Evolutionary conservation across 2,888 invertebrate species (phyloP), one percentile per base, ranked within the genome.

Genomic region (Autographa pulchrina): DNA sequence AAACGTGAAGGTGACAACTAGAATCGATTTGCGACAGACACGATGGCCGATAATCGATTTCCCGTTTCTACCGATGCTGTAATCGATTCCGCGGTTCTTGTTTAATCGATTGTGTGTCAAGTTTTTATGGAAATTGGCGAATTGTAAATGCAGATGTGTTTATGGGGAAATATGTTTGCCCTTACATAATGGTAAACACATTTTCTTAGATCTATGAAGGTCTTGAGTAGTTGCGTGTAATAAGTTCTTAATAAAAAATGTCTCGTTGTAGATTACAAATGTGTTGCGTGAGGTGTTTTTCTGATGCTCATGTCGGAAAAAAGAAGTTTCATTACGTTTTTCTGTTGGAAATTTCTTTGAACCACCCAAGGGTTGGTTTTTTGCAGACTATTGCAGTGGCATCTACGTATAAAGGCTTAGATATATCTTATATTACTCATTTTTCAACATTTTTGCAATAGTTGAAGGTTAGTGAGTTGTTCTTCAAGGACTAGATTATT

Each of bases 11-110:
- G 94, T 92, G 95, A 92, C 92, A 94, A 94, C 89, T 88, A 88
- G 88, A 94, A 95, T 95, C 92, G 93, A 95, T 95, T 95, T 90
- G 92, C 85, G 91, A 92, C 91, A 94, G 94, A 94, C 92, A 93
- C 92, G 94, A 88, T 83, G 83, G 81, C 80, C 88, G 87, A 90
- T 93, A 94, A 95, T 95, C 91, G 92, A 94, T 94, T 95, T 89
- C 83, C 85, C 86, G 86, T 90, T 88, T 86, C 86, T 85, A 86
- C 84, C 80, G 89, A 90, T 89, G 85, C 82, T 80, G 83, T 90
- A 93, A 93, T 93, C 88, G 90, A 92, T 93, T 93, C 88, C 82
- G 86, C 86, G 88, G 85, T 85, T 86, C 81, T 78, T 82, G 80
- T 88, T 89, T 88, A 89, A 91, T 90, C 88, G 86, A 89, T 86